Conservation (phyloP, 1,140 invertebrate species). For the Lordiphosa stackelbergi region DNA sequence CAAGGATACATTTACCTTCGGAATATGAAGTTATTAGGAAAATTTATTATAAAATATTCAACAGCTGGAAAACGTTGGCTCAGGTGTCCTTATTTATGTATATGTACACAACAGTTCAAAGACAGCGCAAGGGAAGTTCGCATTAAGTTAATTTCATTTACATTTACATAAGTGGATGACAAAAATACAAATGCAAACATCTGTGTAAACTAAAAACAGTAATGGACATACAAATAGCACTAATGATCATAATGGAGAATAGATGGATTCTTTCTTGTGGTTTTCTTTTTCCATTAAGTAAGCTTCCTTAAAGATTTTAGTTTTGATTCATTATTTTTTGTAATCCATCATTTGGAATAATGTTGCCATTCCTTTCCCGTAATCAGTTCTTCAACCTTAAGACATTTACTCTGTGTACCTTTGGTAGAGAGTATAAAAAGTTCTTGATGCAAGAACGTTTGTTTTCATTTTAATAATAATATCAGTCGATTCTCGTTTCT, state of each 20-base stretch:
- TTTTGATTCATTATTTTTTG: too few relatives aligned
- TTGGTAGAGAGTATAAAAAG: too few relatives aligned
- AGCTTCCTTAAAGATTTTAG: too few relatives aligned
- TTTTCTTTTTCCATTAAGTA: too few relatives aligned
- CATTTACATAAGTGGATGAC: conserved; percentile 43
- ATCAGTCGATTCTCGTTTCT: too few relatives aligned
- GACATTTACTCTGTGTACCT: accelerated
- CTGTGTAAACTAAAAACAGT: conserved; percentile 6
- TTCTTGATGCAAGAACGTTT: too few relatives aligned
- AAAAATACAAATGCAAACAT: conserved; percentile 43
- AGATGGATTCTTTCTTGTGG: too few relatives aligned
- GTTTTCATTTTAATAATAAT: too few relatives aligned
- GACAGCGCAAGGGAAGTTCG: conserved; percentile 11
- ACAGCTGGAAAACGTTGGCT: conserved; percentile 22
- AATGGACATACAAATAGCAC: background rate
- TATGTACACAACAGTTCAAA: conserved; percentile 2
- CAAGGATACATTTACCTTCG: conserved; percentile 34
- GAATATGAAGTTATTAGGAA: conserved; percentile 50
- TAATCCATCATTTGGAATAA: too few relatives aligned
- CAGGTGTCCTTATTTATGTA: conserved; percentile 12
- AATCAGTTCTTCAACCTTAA: too few relatives aligned
- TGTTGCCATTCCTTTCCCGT: too few relatives aligned
- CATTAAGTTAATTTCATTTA: conserved; percentile 57
- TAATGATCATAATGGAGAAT: background rate
- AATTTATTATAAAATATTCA: conserved; percentile 45